A percentile compares a stretch with the other conserved stretches of the same genome.
These are phyloP conservation scores for Eristalis intricaria DNA, from an alignment of 2,888 invertebrate species.

Conservation along the genomic window DNA sequence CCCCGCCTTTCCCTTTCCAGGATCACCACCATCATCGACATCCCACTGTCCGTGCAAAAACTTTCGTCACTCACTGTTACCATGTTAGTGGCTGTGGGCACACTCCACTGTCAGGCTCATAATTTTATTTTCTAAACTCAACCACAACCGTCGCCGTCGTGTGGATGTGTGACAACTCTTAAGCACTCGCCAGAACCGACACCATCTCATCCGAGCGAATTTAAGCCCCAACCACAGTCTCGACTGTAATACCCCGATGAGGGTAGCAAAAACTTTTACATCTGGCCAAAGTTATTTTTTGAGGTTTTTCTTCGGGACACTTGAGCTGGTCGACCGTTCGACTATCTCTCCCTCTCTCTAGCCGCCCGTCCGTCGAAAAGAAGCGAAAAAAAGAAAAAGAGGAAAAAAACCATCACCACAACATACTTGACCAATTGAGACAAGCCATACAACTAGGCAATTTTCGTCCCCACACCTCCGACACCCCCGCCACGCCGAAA, in stretches of 20 bases:
- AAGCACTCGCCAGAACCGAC: slow-evolving; percentile 45
- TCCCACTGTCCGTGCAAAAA: not conserved
- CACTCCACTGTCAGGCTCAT: slow-evolving; percentile 15
- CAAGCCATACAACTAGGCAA: slow-evolving; percentile 61
- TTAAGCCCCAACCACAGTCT: slow-evolving; percentile 21
- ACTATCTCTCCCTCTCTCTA: slow-evolving; percentile 7
- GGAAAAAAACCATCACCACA: slow-evolving; percentile 1
- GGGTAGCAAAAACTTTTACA: slow-evolving; percentile 61
- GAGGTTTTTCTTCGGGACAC: slow-evolving; percentile 43
- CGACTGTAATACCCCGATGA: slow-evolving; percentile 24
- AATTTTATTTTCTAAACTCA: slow-evolving; percentile 42
- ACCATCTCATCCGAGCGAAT: slow-evolving; percentile 14
- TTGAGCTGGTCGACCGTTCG: slow-evolving; percentile 23
- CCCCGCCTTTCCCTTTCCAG: not conserved
- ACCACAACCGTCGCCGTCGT: not conserved
- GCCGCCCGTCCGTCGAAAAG: not conserved
- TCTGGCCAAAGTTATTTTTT: slow-evolving; percentile 61
- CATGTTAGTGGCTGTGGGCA: slow-evolving; percentile 19
- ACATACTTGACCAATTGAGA: slow-evolving; percentile 64
- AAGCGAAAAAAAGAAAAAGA: not conserved
- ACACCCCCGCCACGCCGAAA: not conserved
- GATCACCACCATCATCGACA: not conserved
- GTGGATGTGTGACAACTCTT: slow-evolving; percentile 45
- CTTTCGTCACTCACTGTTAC: slow-evolving; percentile 13
- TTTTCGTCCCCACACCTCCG: slow-evolving; percentile 16